These are phyloP conservation scores for Pseudotriccus pelzelni DNA, from an alignment of 2,797 vertebrate genomes.

Conservation along the genomic window DNA sequence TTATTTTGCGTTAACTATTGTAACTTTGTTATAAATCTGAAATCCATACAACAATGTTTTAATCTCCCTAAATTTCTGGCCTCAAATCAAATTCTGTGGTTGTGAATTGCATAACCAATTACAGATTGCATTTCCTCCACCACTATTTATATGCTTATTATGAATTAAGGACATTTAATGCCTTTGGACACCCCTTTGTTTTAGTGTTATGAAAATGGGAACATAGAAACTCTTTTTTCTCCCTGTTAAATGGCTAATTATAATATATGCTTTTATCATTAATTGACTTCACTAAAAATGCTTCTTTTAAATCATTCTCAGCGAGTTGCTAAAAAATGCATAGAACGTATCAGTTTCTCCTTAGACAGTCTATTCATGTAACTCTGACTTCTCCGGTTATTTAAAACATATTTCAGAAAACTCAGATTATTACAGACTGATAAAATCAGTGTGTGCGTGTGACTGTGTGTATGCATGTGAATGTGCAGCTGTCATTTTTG, in stretches of 20 bases:
- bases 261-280: neutral
- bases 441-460: neutral
- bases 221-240: neutral
- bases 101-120: neutral
- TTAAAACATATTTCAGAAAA: slow-evolving; percentile 53
- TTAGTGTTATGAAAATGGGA: neutral
- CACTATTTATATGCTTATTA: neutral
- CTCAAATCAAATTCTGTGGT: neutral
- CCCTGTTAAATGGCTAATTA: neutral
- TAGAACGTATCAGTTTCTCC: slow-evolving; percentile 34
- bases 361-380: slow-evolving; percentile 18
- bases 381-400: slow-evolving; percentile 51
- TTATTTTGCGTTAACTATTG: neutral
- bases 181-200: neutral
- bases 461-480: neutral
- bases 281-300: slow-evolving; percentile 45
- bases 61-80: neutral
- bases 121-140: neutral
- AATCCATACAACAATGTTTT: neutral
- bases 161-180: neutral
- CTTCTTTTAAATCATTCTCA: neutral
- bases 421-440: slow-evolving; percentile 28
- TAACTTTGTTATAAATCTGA: neutral
- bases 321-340: slow-evolving; percentile 38
- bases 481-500: neutral